Evolutionary conservation across 2,113 vertebrate species (phyloP).

Genomic region (Perccottus glenii): DNA sequence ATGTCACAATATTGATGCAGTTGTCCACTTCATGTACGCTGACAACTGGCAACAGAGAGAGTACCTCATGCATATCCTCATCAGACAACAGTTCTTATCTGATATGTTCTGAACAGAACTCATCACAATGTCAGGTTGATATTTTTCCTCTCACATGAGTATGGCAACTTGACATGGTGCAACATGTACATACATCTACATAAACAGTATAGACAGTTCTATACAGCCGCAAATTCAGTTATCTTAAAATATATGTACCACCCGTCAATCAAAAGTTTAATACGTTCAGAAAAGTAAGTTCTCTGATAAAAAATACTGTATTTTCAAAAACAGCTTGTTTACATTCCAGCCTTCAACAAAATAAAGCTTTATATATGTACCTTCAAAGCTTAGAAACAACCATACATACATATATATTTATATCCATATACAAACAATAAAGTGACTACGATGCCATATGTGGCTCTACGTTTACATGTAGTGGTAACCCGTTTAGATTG

Average conservation of each 20-base stretch:
- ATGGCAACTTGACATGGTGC: slow-evolving; percentile 70
- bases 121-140: slow-evolving; percentile 35
- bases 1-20: slow-evolving; percentile 90
- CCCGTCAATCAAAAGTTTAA: slow-evolving; percentile 77
- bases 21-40: slow-evolving; percentile 72
- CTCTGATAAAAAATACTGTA: slow-evolving; percentile 85
- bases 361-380: slow-evolving; percentile 82
- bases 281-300: slow-evolving; percentile 83
- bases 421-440: slow-evolving; percentile 81
- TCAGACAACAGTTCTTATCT: slow-evolving; percentile 67
- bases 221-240: slow-evolving; percentile 90
- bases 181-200: slow-evolving; percentile 77
- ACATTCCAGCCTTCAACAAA: slow-evolving; percentile 82
- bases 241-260: slow-evolving; percentile 87
- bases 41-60: slow-evolving; percentile 61
- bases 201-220: slow-evolving; percentile 81
- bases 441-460: slow-evolving; percentile 78
- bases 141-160: slow-evolving; percentile 40
- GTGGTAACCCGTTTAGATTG: slow-evolving; percentile 82
- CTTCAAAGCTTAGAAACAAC: slow-evolving; percentile 80
- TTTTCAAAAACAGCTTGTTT: slow-evolving; percentile 76
- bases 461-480: slow-evolving; percentile 82
- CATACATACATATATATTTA: slow-evolving; percentile 71
- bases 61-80: slow-evolving; percentile 72
- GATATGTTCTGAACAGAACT: slow-evolving; percentile 55